phyloP scores from a whole-genome alignment of 2,797 vertebrate species.

The Siniperca obscura region DNA sequence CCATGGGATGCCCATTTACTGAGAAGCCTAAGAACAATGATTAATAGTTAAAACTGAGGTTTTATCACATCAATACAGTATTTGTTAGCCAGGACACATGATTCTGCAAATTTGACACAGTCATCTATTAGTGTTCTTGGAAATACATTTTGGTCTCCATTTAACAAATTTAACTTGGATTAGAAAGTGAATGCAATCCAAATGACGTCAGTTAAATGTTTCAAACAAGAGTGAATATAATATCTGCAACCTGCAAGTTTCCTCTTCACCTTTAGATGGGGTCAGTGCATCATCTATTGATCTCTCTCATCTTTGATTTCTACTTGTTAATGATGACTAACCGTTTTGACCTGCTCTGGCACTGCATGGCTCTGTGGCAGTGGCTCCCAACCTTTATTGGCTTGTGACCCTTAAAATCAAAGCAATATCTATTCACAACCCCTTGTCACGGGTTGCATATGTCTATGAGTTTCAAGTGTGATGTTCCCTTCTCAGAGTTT shows the following conservation, averaged over 20 bases:
- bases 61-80: constrained; percentile 17
- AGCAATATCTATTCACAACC: neutral
- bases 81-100: constrained; percentile 21
- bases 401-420: neutral
- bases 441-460: neutral
- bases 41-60: constrained; percentile 1
- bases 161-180: neutral
- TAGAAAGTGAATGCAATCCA: neutral
- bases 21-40: neutral
- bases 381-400: neutral
- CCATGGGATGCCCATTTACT: constrained; percentile 21
- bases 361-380: neutral
- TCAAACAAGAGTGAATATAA: neutral
- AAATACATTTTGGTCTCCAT: neutral
- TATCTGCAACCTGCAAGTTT: constrained; percentile 36
- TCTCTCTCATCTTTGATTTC: neutral
- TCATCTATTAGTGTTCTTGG: neutral
- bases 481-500: neutral
- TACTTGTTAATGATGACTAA: neutral
- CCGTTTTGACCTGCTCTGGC: neutral
- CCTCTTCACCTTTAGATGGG: constrained; percentile 69
- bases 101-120: neutral
- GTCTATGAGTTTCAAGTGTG: neutral
- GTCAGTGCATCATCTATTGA: constrained; percentile 47
- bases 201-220: neutral